phyloP scores from a whole-genome alignment of 2,888 invertebrate species.

The Julus scandinavius region DNA sequence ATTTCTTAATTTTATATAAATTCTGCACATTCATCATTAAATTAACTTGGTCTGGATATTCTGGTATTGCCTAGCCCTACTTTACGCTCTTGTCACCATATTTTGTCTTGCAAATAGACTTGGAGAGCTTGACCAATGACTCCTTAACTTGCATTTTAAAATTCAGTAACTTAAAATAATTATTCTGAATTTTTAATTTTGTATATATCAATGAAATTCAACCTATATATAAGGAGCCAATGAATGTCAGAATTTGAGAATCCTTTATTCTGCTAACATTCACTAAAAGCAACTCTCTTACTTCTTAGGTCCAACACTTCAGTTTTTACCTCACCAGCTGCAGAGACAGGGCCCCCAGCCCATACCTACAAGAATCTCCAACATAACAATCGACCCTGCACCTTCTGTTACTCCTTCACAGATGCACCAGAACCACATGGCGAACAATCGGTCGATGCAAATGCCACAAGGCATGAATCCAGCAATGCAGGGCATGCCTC shows the following conservation, averaged over 20 bases:
- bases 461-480: neutral
- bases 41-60: neutral
- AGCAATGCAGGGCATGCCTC: neutral
- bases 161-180: no score
- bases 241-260: no score
- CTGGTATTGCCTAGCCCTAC: no score
- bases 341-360: conserved; percentile 28
- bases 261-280: no score
- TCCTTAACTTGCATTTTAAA: no score
- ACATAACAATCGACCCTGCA: conserved; percentile 1
- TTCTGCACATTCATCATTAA: neutral
- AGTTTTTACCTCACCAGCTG: conserved; percentile 53
- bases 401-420: neutral
- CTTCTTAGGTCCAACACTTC: conserved; percentile 3
- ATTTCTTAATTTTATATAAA: neutral
- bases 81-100: no score
- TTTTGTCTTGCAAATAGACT: no score
- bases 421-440: neutral
- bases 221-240: no score
- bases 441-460: neutral
- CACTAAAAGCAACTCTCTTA: no score
- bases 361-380: conserved; percentile 29
- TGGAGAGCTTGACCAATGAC: no score
- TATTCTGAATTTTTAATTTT: no score
- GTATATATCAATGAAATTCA: no score